Evolutionary conservation across 1,140 invertebrate species (phyloP), one percentile per base, ranked within the genome.

Genomic region (Lucilia sericata): DNA sequence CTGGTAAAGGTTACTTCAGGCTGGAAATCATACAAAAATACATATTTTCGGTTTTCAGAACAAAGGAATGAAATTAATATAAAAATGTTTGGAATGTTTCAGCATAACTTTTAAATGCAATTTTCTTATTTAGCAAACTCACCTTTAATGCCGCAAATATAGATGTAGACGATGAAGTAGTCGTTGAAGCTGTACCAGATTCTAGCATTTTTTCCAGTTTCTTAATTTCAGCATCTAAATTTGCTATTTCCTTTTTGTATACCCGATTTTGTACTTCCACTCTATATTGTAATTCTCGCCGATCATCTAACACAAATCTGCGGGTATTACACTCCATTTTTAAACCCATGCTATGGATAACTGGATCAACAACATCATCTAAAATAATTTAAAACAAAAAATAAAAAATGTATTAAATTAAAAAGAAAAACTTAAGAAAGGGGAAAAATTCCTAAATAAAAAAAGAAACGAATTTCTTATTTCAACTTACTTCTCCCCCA

Each of bases 191-290:
- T 75, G 91, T 88, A 3, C 92, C 92, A 74, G 92, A 91, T 21
- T 93, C 91, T 25, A 96, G 88, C 86, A 96, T 91, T 84, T 93
- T 94, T 87, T 97, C 95, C 84, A 98, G 91, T 84, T 95, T 93
- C 21, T 92, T 92, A 55, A 97, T 95, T 91, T 98, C 96, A 80
- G 94, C 93, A 88, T 97, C 96, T 75, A 97, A 91, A 84, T 95
- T 94, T 36, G 95, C 93, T 76, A 98, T 93, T 91, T 98, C 96
- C 86, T 95, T 93, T 86, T 95, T 95, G 89, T 97, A 98, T 4
- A 97, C 96, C 86, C 95, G 94, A 90, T 98, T 98, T 91, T 98
- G 97, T 74, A 98, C 96, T 91, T 98, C 96, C 3, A 97, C 96
- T 80, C 97, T 93, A 91, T 96, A 97, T 86, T 96, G 94, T 25